Conservation (phyloP, 2,888 invertebrate genomes). For the Xanthorhoe designata region DNA sequence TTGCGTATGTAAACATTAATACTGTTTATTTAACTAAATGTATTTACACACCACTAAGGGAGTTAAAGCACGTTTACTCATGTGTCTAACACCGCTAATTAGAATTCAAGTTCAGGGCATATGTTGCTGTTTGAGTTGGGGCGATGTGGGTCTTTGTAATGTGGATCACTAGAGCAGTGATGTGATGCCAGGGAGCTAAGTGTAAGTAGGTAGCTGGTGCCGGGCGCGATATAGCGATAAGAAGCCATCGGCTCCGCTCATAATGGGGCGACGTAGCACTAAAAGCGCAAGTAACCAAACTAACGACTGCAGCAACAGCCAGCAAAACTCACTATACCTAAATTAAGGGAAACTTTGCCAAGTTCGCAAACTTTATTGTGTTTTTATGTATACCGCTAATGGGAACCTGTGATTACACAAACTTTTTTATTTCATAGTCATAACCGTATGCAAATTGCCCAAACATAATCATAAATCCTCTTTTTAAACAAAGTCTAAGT, state of each 20-base stretch:
- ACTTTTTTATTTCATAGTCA: constrained; percentile 38
- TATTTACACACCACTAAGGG: constrained; percentile 49
- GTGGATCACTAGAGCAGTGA: constrained; percentile 45
- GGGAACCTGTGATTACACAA: constrained; percentile 48
- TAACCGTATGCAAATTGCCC: constrained; percentile 35
- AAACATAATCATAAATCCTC: constrained; percentile 31
- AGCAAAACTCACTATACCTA: constrained; percentile 47
- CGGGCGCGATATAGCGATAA: constrained; percentile 44
- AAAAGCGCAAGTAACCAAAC: constrained; percentile 59
- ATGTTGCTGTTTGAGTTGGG: constrained; percentile 41
- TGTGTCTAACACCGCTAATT: constrained; percentile 49
- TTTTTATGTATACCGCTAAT: constrained; percentile 50
- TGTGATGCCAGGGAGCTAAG: constrained; percentile 18
- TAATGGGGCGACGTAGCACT: constrained; percentile 56
- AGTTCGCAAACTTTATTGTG: constrained; percentile 45
- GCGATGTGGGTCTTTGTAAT: constrained; percentile 41
- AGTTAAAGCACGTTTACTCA: constrained; percentile 44
- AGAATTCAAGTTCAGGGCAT: constrained; percentile 45
- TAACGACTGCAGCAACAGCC: constrained; percentile 67
- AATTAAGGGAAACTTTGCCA: constrained; percentile 56
- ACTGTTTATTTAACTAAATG: constrained; percentile 41
- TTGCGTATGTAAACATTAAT: constrained; percentile 29
- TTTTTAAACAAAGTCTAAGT: constrained; percentile 39
- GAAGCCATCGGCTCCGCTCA: constrained; percentile 51
- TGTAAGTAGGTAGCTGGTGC: constrained; percentile 21